Evolutionary conservation across 2,797 vertebrate genomes (phyloP).

Genomic region (Gobio occitaniae): DNA sequence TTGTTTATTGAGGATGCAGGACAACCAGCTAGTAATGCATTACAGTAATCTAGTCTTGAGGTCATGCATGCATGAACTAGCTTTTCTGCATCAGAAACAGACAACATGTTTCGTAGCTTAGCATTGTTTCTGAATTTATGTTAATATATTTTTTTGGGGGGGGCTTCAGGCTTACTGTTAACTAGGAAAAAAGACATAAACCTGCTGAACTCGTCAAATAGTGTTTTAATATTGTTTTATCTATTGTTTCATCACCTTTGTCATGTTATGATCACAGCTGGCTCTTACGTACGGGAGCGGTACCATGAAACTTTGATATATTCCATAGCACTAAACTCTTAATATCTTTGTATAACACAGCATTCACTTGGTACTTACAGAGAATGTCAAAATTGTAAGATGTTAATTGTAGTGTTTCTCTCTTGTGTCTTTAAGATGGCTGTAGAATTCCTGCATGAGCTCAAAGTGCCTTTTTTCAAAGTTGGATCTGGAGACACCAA

Average conservation of each 20-base stretch:
- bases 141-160: no score
- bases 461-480: slow-evolving; percentile 97
- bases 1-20: no score
- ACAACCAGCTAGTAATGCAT: no score
- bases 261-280: background rate
- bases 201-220: background rate
- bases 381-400: background rate
- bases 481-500: slow-evolving; percentile 97
- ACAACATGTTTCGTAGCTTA: no score
- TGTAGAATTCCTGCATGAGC: slow-evolving; percentile 92
- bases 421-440: slow-evolving; percentile 85
- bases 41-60: no score
- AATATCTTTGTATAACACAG: background rate
- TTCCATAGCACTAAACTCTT: background rate
- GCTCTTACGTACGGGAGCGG: no score
- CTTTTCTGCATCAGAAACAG: no score
- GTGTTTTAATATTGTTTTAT: background rate
- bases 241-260: background rate
- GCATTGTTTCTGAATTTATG: no score
- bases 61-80: no score
- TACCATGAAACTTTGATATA: background rate
- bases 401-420: background rate
- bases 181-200: background rate
- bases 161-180: background rate
- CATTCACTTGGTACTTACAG: background rate